Evolutionary conservation across 2,888 invertebrate genomes (phyloP).

Genomic region (Acronicta psi): DNA sequence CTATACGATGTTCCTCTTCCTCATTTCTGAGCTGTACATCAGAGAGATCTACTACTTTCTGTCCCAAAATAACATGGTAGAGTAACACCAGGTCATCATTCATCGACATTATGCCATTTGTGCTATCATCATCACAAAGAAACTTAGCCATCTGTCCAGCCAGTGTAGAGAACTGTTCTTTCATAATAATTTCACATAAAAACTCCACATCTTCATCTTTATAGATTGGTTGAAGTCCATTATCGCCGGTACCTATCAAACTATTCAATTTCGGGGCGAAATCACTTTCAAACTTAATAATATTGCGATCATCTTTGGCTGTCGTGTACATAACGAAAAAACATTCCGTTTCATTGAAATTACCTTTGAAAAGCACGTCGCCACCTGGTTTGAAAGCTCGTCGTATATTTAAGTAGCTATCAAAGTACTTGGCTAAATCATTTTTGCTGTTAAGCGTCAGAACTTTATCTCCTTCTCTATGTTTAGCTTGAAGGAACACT

Average conservation of each 20-base stretch:
- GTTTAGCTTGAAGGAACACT: slow-evolving; percentile 49
- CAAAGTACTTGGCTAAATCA: slow-evolving; percentile 33
- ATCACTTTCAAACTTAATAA: slow-evolving; percentile 1
- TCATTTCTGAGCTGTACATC: slow-evolving; percentile 19
- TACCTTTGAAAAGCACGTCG: slow-evolving; percentile 28
- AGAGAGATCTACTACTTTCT: slow-evolving; percentile 31
- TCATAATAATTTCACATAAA: slow-evolving; percentile 28
- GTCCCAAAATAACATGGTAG: slow-evolving; percentile 41
- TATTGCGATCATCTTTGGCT: slow-evolving; percentile 24
- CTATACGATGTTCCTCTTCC: slow-evolving; percentile 19
- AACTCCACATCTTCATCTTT: slow-evolving; percentile 23
- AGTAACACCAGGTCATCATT: slow-evolving; percentile 33
- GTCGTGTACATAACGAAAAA: slow-evolving; percentile 49
- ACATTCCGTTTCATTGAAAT: slow-evolving; percentile 30
- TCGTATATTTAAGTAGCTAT: slow-evolving; percentile 36
- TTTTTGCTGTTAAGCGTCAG: slow-evolving; percentile 19
- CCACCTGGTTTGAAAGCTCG: slow-evolving; percentile 18
- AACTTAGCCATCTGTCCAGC: slow-evolving; percentile 28
- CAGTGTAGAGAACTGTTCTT: slow-evolving; percentile 27
- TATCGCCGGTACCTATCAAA: slow-evolving; percentile 38
- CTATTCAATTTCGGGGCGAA: slow-evolving; percentile 14
- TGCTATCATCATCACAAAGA: slow-evolving; percentile 10
- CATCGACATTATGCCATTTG: slow-evolving; percentile 19
- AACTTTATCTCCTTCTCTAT: slow-evolving; percentile 36
- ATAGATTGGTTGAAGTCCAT: slow-evolving; percentile 10